Evolutionary conservation across 2,888 invertebrate species (phyloP).

Genomic region (Lamellibrachia satsuma): DNA sequence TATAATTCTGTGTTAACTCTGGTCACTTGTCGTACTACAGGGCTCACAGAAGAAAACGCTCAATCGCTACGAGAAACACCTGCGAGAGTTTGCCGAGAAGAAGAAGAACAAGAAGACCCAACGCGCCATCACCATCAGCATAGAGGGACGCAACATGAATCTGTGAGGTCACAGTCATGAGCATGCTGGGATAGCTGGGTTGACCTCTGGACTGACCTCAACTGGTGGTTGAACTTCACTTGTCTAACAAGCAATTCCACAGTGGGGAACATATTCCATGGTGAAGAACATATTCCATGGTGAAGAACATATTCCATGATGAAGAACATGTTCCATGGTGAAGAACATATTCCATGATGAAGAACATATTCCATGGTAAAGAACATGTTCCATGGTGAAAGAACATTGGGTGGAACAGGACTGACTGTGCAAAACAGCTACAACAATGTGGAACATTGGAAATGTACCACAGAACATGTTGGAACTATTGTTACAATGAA

Average conservation of each 20-base stretch:
- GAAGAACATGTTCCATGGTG: background rate
- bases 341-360: background rate
- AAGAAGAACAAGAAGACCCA: constrained; percentile 71
- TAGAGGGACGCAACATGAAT: constrained; percentile 96
- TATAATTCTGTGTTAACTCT: background rate
- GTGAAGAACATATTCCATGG: background rate
- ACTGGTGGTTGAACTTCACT: background rate
- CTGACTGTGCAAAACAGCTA: background rate
- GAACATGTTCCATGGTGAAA: background rate
- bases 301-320: background rate
- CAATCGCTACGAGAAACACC: constrained; percentile 90
- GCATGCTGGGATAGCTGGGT: background rate
- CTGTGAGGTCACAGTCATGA: constrained; percentile 65
- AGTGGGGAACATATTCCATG: background rate
- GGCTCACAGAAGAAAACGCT: constrained; percentile 81
- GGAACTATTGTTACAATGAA: background rate
- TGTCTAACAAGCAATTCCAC: background rate
- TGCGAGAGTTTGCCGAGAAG: constrained; percentile 85
- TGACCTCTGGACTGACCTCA: no score
- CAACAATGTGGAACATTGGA: background rate
- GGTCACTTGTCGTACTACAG: constrained; percentile 37
- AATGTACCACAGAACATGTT: background rate
- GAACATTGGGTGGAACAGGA: background rate
- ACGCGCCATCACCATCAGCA: constrained; percentile 91
- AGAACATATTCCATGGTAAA: background rate